A percentile compares a stretch with the other conserved stretches of the same genome.
Conservation (phyloP, 2,888 invertebrate genomes). For the Lepidonotus clava region DNA sequence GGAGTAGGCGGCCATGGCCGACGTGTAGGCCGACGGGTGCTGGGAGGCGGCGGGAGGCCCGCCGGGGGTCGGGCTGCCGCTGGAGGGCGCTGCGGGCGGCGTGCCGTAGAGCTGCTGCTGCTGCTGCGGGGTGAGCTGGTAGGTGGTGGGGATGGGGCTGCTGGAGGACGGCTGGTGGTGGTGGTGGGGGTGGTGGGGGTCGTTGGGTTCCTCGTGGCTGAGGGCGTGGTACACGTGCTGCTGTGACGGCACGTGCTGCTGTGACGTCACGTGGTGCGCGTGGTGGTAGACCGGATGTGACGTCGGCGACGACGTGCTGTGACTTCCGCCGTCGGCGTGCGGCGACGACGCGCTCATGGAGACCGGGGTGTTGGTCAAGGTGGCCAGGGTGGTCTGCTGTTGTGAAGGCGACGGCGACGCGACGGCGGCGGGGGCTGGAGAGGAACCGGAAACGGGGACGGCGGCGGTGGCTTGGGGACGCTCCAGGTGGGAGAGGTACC, state of each 20-base stretch:
- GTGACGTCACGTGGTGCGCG: not conserved
- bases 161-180: not conserved
- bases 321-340: not conserved
- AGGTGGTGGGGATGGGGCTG: not conserved
- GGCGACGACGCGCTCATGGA: not conserved
- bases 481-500: slow-evolving; percentile 36
- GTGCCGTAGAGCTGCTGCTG: not conserved
- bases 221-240: slow-evolving; percentile 28
- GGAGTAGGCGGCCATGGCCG: not conserved
- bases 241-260: not conserved
- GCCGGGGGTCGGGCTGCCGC: not conserved
- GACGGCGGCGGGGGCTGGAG: not conserved
- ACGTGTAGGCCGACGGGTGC: not conserved
- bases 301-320: not conserved
- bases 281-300: no score
- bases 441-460: not conserved
- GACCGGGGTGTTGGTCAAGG: slow-evolving; percentile 13
- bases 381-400: slow-evolving; percentile 21
- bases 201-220: slow-evolving; percentile 1
- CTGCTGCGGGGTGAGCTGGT: slow-evolving; percentile 5
- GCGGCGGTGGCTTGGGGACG: slow-evolving; percentile 5
- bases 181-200: not conserved
- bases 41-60: not conserved
- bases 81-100: not conserved
- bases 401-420: not conserved